Evolutionary conservation across 2,888 invertebrate genomes (phyloP), one percentile per base, ranked within the genome.

Genomic region (Quadroppia sp.): DNA sequence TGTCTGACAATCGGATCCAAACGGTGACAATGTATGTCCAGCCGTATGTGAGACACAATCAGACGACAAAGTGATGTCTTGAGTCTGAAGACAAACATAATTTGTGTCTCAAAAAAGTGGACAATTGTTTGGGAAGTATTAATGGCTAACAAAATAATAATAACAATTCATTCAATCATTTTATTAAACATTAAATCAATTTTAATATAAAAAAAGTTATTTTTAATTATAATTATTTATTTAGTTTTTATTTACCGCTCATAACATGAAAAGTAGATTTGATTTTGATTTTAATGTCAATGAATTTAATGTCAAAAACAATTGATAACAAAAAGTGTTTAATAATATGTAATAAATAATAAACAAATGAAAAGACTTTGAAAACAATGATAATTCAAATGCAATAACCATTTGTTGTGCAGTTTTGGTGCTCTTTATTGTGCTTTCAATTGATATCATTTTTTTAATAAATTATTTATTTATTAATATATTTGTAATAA

Each of bases 401-500:
- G n/a, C n/a, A n/a, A 45, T 45, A 36, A 36, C 9, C 36, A 36
- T 36, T 36, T 7, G 36, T 36, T 36, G 4, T 9, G 4, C 9
- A 45, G 11, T 45, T 45, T 45, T 45, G 45, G 45, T 45, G 45
- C 45, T 45, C 45, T 45, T 56, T 56, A 56, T 48, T 56, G 56
- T 56, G 17, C 28, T 56, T 56, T 28, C 1, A 28, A 30, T 56
- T 9, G 23, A 53, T 23, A 2, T 28, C 30, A 28, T 15, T 56
- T 30, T 45, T 11, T 45, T 2, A 50, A 56, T 30, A 30, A 15
- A 28, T 56, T 30, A 56, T 56, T 56, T 30, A 56, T 56, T 56
- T 56, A 56, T 13, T 45, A 45, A 48, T 53, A 20, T 53, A 48
- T 23, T 53, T 23, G 9, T 20, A 53, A 53, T 53, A 53, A 53